phyloP scores from a whole-genome alignment of 2,888 invertebrate species.

The Oasisia sp. region DNA sequence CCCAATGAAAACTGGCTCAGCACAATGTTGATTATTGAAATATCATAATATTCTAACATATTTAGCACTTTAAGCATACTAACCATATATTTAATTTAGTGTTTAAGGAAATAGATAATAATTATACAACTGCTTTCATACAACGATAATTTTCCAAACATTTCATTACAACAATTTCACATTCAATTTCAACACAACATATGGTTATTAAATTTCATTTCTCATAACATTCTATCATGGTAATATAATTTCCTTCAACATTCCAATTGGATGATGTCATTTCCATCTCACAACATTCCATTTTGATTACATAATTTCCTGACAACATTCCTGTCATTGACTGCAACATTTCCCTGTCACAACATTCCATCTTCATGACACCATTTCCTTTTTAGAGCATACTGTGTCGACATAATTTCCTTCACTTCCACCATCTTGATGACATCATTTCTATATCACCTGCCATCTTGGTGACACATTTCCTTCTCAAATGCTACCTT shows the following conservation, averaged over 20 bases:
- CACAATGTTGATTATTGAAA: background rate
- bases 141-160: background rate
- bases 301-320: background rate
- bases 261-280: background rate
- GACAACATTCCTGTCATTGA: background rate
- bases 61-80: background rate
- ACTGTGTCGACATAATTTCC: too few species aligned
- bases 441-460: too few species aligned
- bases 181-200: background rate
- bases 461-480: too few species aligned
- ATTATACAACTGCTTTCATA: background rate
- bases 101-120: background rate
- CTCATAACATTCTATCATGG: background rate
- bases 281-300: conserved; percentile 10
- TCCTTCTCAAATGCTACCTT: too few species aligned
- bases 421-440: too few species aligned
- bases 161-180: background rate
- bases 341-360: background rate
- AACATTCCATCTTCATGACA: conserved; percentile 5
- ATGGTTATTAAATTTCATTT: background rate
- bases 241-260: background rate
- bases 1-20: background rate
- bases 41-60: background rate
- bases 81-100: background rate
- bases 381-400: too few species aligned